Evolutionary conservation across 1,140 invertebrate genomes (phyloP), one percentile per base, ranked within the genome.

Genomic region (Epicauta chinensis): DNA sequence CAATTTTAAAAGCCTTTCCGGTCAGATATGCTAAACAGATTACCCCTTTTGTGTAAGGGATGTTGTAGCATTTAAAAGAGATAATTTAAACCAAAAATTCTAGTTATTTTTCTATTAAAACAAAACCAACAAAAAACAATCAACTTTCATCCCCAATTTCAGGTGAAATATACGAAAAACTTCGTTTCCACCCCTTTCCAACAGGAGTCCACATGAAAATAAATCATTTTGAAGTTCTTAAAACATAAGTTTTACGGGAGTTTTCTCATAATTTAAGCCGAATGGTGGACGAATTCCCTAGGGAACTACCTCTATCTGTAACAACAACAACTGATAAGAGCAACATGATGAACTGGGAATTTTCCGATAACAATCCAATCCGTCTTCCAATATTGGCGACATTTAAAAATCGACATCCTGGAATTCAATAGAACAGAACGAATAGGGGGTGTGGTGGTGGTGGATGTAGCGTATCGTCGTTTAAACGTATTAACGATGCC

Each of bases 261-360:
- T 51, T 51, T 44, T 15, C 50, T 43, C 50, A 51, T 51, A 51
- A 51, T 51, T 51, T 51, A 44, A 2, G 50, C 31, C 15, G 14
- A 14, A 16, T 16, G 14, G 50, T 44, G 42, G 34, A 39, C 11
- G 23, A 9, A 44, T 12, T 44, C 50, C 35, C 40, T 23, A 4
- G 29, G 38, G 47, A 50, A 32, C 12, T 40, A 36, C 40, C 17
- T 43, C 32, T 43, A 17, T 30, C 35, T 12, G 11, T 29, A 15
- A 41, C 16, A 32, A 23, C 23, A 23, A 23, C 23, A 23, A 23
- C 23, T 23, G 23, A 23, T 23, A 51, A 35, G 40, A 32, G 44
- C n/a, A 44, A 51, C 50, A 51, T 51, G 50, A 51, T 51, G 37
- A 51, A 51, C 30, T 51, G 39, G 38, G 23, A 43, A 31, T 39